Evolutionary conservation across 2,888 invertebrate species (phyloP).

Genomic region (Mechanitis mazaeus): DNA sequence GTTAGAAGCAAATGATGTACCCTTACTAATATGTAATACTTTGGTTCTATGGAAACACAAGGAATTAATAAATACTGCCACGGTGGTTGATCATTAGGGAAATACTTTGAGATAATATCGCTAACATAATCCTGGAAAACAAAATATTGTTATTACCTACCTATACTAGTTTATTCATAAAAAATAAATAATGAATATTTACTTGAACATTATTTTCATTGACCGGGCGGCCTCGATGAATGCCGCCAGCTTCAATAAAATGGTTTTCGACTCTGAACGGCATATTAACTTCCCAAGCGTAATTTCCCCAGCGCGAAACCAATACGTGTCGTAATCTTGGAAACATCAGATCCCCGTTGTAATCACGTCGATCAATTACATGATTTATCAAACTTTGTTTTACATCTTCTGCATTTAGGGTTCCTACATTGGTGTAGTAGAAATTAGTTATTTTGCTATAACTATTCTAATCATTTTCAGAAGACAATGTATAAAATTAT

Average conservation of each 20-base stretch:
- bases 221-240: slow-evolving; percentile 82
- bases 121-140: slow-evolving; percentile 82
- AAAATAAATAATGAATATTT: slow-evolving; percentile 11
- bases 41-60: slow-evolving; percentile 66
- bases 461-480: not conserved
- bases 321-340: slow-evolving; percentile 81
- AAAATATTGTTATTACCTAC: not conserved
- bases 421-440: slow-evolving; percentile 39
- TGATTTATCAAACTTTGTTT: slow-evolving; percentile 65
- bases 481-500: not conserved
- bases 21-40: slow-evolving; percentile 82
- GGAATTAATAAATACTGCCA: slow-evolving; percentile 90
- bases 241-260: slow-evolving; percentile 78
- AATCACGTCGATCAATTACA: slow-evolving; percentile 74
- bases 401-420: slow-evolving; percentile 73
- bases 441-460: no score
- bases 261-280: slow-evolving; percentile 83
- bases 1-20: slow-evolving; percentile 86
- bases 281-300: slow-evolving; percentile 81
- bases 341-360: slow-evolving; percentile 77
- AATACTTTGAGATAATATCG: slow-evolving; percentile 85
- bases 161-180: not conserved
- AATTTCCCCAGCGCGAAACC: slow-evolving; percentile 85
- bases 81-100: slow-evolving; percentile 83
- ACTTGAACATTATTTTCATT: slow-evolving; percentile 86